A percentile compares a stretch with the other conserved stretches of the same genome.
Evolutionary conservation across 2,888 invertebrate genomes (phyloP).

Genomic region (Andricus quercusramuli): DNA sequence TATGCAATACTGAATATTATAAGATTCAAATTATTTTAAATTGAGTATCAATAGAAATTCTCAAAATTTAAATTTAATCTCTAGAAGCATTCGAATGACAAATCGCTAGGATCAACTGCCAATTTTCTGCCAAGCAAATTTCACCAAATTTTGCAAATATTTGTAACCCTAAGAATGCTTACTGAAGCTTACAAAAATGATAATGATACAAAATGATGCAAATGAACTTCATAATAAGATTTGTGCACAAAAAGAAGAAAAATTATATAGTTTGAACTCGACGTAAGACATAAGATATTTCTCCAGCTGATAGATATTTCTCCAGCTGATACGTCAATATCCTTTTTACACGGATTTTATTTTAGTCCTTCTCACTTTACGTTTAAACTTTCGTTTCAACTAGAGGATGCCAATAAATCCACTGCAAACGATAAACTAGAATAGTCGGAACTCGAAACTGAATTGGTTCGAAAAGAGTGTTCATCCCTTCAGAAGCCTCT

Average conservation of each 20-base stretch:
- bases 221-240: background rate
- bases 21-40: too few relatives aligned
- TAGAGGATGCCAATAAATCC: conserved; percentile 5
- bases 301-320: background rate
- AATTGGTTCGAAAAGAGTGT: conserved; percentile 33
- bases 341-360: background rate
- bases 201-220: too few relatives aligned
- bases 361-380: conserved; percentile 5
- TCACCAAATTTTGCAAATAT: too few relatives aligned
- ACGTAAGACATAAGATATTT: background rate
- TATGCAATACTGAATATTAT: too few relatives aligned
- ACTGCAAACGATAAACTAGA: conserved; percentile 10
- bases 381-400: background rate
- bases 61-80: too few relatives aligned
- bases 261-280: background rate
- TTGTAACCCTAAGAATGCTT: too few relatives aligned
- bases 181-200: too few relatives aligned
- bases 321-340: background rate
- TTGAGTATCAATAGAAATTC: too few relatives aligned
- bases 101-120: too few relatives aligned
- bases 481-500: conserved; percentile 24
- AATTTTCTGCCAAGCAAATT: too few relatives aligned
- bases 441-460: conserved; percentile 31
- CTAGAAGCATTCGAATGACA: too few relatives aligned
- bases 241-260: background rate